A percentile compares a stretch with the other conserved stretches of the same genome.
These are phyloP conservation scores for Bellardia bayeri DNA, from an alignment of 2,888 invertebrate genomes.

Conservation along the genomic window DNA sequence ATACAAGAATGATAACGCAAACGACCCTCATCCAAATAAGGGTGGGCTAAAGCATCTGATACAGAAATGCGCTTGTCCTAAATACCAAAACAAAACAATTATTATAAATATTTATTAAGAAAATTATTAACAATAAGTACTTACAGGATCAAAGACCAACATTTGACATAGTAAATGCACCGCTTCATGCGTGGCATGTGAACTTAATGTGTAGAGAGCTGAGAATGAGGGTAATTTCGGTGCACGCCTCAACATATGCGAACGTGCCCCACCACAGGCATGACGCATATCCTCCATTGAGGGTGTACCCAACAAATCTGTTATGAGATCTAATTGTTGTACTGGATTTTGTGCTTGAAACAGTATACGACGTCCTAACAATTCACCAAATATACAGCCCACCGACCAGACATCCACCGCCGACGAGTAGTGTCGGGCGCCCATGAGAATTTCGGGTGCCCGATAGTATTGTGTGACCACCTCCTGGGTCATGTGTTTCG, in stretches of 20 bases:
- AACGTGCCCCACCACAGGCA: conserved; percentile 97
- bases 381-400: conserved; percentile 99
- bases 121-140: conserved; percentile 78
- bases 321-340: conserved; percentile 98
- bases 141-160: conserved; percentile 98
- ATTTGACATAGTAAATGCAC: conserved; percentile 98
- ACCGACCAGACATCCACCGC: conserved; percentile 99
- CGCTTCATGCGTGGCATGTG: conserved; percentile 98
- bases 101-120: background rate
- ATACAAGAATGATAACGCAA: conserved; percentile 99
- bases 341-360: conserved; percentile 99
- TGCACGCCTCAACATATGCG: conserved; percentile 94
- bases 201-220: conserved; percentile 95
- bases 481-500: conserved; percentile 99
- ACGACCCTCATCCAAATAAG: conserved; percentile 98
- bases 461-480: conserved; percentile 99
- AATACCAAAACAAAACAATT: conserved; percentile 62
- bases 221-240: conserved; percentile 95
- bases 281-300: conserved; percentile 97
- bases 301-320: conserved; percentile 98
- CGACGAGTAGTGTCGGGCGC: conserved; percentile 97
- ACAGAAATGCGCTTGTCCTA: conserved; percentile 97
- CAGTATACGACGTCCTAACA: conserved; percentile 96
- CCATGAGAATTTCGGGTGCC: conserved; percentile 99
- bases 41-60: conserved; percentile 97